These are phyloP conservation scores for Cherax destructor DNA, from an alignment of 1,140 invertebrate genomes.

Conservation along the genomic window DNA sequence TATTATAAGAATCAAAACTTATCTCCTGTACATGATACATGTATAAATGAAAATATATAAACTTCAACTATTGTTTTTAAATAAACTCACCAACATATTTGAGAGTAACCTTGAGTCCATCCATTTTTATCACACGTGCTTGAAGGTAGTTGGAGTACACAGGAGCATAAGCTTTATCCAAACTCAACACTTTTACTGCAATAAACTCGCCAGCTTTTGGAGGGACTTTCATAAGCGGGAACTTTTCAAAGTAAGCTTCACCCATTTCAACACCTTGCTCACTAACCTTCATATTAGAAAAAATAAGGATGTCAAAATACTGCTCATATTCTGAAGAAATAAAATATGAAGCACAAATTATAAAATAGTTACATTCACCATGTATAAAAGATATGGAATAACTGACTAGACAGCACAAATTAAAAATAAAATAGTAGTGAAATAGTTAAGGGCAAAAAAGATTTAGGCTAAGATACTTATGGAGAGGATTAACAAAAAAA, in stretches of 20 bases:
- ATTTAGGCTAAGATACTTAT: too few species aligned
- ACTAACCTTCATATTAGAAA: neutral
- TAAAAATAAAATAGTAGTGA: too few species aligned
- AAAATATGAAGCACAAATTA: neutral
- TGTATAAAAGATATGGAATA: too few species aligned
- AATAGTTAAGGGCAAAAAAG: too few species aligned
- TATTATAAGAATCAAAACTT: too few species aligned
- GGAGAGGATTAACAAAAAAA: too few species aligned
- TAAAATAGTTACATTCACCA: neutral
- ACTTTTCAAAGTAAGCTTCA: neutral
- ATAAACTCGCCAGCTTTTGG: neutral
- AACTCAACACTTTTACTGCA: neutral
- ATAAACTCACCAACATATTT: slow-evolving; percentile 5
- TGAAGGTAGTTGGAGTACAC: neutral
- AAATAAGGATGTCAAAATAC: neutral
- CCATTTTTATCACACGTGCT: neutral
- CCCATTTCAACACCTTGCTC: neutral
- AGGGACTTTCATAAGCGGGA: neutral
- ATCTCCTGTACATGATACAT: too few species aligned
- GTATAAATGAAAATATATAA: too few species aligned
- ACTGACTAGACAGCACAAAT: too few species aligned
- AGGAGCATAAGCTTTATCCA: neutral
- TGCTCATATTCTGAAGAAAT: neutral
- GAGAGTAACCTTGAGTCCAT: neutral
- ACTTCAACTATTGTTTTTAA: too few species aligned